Conservation (phyloP, 2,797 vertebrate species). For the Orientallactaga sibirica region DNA sequence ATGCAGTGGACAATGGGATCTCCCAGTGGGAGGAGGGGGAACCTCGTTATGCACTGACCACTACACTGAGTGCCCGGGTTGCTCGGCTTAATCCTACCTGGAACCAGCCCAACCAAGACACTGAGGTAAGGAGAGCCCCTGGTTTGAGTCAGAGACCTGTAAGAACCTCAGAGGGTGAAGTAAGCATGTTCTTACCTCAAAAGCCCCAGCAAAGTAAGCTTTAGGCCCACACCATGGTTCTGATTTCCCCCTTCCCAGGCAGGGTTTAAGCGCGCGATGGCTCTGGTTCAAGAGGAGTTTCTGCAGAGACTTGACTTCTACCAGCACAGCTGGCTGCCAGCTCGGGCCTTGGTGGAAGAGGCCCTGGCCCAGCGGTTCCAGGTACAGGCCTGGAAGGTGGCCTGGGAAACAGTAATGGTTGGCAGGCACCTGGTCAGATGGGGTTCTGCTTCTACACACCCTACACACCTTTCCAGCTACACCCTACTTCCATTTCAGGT, state of each 20-base stretch:
- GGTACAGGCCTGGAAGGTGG: slow-evolving; percentile 85
- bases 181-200: neutral
- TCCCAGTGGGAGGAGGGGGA: slow-evolving; percentile 92
- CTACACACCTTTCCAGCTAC: rapidly evolving
- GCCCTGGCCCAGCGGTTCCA: slow-evolving; percentile 90
- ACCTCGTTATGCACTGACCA: slow-evolving; percentile 91
- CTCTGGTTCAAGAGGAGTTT: slow-evolving; percentile 93
- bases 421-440: neutral
- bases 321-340: slow-evolving; percentile 93
- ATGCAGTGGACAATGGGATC: slow-evolving; percentile 97
- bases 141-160: rapidly evolving
- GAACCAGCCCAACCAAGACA: slow-evolving; percentile 95
- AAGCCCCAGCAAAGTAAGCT: neutral
- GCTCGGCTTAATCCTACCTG: slow-evolving; percentile 94
- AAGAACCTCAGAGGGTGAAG: neutral
- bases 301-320: slow-evolving; percentile 93
- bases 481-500: slow-evolving; percentile 87
- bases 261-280: slow-evolving; percentile 93
- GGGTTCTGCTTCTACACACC: neutral
- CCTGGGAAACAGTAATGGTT: neutral
- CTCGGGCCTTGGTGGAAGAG: slow-evolving; percentile 91
- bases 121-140: slow-evolving; percentile 89
- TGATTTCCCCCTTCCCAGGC: slow-evolving; percentile 85
- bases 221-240: neutral
- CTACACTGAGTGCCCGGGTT: slow-evolving; percentile 93